Conservation (phyloP, 2,888 invertebrate genomes). For the Euzetes globulus region DNA sequence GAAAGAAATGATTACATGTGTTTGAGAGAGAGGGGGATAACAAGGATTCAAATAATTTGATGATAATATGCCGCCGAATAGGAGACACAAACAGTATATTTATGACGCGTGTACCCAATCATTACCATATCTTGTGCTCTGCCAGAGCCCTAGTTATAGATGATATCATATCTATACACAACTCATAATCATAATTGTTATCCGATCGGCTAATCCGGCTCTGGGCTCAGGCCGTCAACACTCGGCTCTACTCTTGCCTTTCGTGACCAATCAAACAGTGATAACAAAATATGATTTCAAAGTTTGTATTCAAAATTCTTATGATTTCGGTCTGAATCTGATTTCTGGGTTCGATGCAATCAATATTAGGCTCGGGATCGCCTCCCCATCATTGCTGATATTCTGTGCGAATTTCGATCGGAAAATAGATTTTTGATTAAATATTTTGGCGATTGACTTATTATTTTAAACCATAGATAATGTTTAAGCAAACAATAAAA, state of each 20-base stretch:
- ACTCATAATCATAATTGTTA: not conserved
- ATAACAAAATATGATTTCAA: not conserved
- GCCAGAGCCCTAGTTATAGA: not conserved
- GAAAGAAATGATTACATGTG: slow-evolving; percentile 13
- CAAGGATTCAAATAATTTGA: slow-evolving; percentile 20
- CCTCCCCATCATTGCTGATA: not conserved
- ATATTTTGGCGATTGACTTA: not conserved
- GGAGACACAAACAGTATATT: slow-evolving; percentile 9
- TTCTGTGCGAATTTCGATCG: not conserved
- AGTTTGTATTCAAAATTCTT: not conserved
- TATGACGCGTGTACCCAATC: slow-evolving; percentile 14
- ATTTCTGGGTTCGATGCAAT: too few species aligned
- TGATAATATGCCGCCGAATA: slow-evolving; percentile 3
- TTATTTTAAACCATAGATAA: not conserved
- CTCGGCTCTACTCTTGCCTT: not conserved
- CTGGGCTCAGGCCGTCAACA: not conserved
- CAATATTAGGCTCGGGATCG: too few species aligned
- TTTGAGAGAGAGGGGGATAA: not conserved
- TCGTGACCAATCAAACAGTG: slow-evolving; percentile 10
- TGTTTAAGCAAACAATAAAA: not conserved
- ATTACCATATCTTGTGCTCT: slow-evolving; percentile 13
- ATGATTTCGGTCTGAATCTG: not conserved
- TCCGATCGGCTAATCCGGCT: slow-evolving; percentile 18
- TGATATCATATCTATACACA: not conserved
- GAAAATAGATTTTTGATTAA: not conserved